phyloP scores from a whole-genome alignment of 2,797 vertebrate genomes.

The Melanotaenia trifasciata region DNA sequence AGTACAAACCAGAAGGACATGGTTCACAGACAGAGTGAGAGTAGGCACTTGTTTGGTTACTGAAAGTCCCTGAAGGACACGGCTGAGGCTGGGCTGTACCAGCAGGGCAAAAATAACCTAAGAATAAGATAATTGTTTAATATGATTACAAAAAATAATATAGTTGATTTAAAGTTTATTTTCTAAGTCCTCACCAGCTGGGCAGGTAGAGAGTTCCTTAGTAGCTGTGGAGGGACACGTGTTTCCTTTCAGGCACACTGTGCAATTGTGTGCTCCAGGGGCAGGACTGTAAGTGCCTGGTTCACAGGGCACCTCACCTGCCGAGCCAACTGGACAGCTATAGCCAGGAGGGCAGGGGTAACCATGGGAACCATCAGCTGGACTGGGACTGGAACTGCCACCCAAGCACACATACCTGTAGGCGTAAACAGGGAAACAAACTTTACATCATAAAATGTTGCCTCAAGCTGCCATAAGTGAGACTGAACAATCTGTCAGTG shows the following conservation, averaged over 20 bases:
- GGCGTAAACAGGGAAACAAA: constrained; percentile 46
- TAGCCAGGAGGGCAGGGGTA: constrained; percentile 89
- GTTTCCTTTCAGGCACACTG: constrained; percentile 86
- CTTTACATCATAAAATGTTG: constrained; percentile 25
- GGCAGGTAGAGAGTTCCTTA: constrained; percentile 83
- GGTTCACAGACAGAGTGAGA: constrained; percentile 81
- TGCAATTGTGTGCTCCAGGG: constrained; percentile 83
- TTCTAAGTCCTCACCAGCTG: constrained; percentile 80
- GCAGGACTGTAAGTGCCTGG: constrained; percentile 88
- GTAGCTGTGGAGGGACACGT: constrained; percentile 82
- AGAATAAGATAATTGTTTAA: constrained; percentile 4
- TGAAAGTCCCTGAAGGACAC: constrained; percentile 88
- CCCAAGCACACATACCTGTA: constrained; percentile 88
- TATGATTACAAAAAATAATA: not conserved
- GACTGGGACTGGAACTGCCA: constrained; percentile 85
- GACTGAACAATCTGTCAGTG: constrained; percentile 8
- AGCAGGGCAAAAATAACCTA: constrained; percentile 89
- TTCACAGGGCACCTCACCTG: constrained; percentile 85
- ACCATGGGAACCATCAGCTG: constrained; percentile 83
- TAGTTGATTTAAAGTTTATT: not conserved
- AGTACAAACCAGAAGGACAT: constrained; percentile 89
- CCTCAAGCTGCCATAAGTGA: constrained; percentile 13
- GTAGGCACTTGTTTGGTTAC: constrained; percentile 77
- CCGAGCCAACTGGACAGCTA: constrained; percentile 86
- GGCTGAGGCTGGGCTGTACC: constrained; percentile 79